Base-by-base conservation (phyloP, 2,113 vertebrate genomes). In the Scalopus aquaticus region DNA sequence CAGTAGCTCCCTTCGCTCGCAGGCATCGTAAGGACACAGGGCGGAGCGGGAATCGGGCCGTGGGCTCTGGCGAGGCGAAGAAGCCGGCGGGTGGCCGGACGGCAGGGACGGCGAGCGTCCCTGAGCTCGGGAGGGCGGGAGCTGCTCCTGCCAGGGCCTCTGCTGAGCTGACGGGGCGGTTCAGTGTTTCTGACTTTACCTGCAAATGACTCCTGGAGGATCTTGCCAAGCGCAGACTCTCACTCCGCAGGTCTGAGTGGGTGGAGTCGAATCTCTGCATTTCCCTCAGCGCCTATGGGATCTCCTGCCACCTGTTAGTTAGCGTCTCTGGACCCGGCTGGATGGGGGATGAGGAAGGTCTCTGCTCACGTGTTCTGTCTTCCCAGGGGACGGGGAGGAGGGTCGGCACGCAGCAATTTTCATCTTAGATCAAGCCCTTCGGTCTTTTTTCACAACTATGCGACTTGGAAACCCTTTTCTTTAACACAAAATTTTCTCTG, bases 341-440 rank as follows among this genome's bases (percentile, higher is more conserved):
- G n/a, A 2, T 4, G 30, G 62, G 1, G 4, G 51, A 12, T 5
- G 5, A 4, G 39, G 19, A 8, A 26, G 0, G 8, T 13, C 0
- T 37, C 17, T 3, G 65, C 30, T 35, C 39, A 1, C 6, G 0
- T 0, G 5, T 20, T 4, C n/a, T 1, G 32, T 24, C 42, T 56
- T 4, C 28, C 22, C 1, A 4, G 10, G 19, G 2, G 20, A 1
- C 49, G 0, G 39, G 2, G 6, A 32, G 12, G 7, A 2, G 15
- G 22, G 62, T 44, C 3, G 0, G 12, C 24, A 3, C 0, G n/a
- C 3, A 37, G 4, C 13, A 2, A 0, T 11, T 56, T 19, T 58
- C 15, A 9, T 7, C 54, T 42, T 64, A n/a, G 24, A 56, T 20
- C 8, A 2, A 13, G 20, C 28, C 20, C 16, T 37, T n/a, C 6